Evolutionary conservation across 2,797 vertebrate species (phyloP), one percentile per base, ranked within the genome.

Genomic region (Semotilus atromaculatus): DNA sequence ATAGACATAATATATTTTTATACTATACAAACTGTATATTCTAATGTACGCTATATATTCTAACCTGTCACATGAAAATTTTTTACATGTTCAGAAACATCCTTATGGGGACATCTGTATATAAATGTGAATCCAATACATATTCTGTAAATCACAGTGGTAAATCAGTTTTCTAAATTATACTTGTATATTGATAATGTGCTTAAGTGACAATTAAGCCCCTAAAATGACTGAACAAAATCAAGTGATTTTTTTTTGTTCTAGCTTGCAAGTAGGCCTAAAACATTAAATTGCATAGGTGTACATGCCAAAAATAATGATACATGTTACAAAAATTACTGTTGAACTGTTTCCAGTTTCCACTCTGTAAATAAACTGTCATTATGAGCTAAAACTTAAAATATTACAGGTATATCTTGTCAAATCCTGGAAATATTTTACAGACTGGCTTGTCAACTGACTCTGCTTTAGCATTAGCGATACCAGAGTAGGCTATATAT

Each of bases 401-500:
- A n/a, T n/a, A n/a, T n/a, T n/a, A n/a, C n/a, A n/a, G n/a, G n/a
- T n/a, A n/a, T n/a, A n/a, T n/a, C n/a, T n/a, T n/a, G n/a, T n/a
- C n/a, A n/a, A n/a, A n/a, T n/a, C n/a, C n/a, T n/a, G n/a, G n/a
- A n/a, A n/a, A n/a, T n/a, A n/a, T n/a, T n/a, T n/a, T n/a, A n/a
- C n/a, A n/a, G n/a, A 86, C 40, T 43, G 36, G 48, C 26, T 85
- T 83, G 78, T 75, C 73, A 75, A 34, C 64, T 76, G 67, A 71
- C 36, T 38, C 36, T 38, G 68, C 84, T 78, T 85, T 19, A 19
- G 43, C 40, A 48, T 31, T 34, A 79, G 66, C 48, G 34, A 86
- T 48, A 53, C 48, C 43, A n/a, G 26, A 67, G 21, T 38, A 45
- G 13, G 16, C 48, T 5, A 74, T 71, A 68, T 53, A 68, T 48